Percentiles rank a stretch among this genome's conserved stretches.
Conservation (phyloP, 1,140 invertebrate species). For the Drosophila trapezifrons region DNA sequence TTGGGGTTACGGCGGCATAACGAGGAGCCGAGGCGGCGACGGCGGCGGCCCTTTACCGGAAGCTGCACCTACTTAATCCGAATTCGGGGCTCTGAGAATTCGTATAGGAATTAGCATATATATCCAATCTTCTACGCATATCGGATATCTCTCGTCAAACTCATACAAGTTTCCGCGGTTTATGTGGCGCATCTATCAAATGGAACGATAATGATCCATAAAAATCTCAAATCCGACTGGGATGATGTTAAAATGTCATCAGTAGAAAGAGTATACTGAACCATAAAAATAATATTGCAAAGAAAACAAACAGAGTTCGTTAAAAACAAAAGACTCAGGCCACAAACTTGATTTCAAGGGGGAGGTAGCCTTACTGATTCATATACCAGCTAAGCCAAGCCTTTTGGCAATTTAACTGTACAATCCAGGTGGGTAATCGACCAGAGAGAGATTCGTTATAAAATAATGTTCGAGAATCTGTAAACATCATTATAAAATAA, state of each 20-base stretch:
- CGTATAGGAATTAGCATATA: constrained; percentile 6
- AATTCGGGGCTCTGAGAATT: constrained; percentile 17
- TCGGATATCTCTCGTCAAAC: constrained; percentile 20
- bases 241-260: constrained; percentile 24
- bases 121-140: constrained; percentile 25
- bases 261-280: not conserved
- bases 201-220: constrained; percentile 20
- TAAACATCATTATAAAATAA: not conserved
- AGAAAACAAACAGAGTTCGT: constrained; percentile 11
- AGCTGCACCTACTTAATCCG: constrained; percentile 34
- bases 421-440: constrained; percentile 13
- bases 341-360: constrained; percentile 57
- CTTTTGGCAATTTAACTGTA: not conserved
- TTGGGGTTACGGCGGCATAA: constrained; percentile 31
- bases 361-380: not conserved
- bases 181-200: constrained; percentile 24
- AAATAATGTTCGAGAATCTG: not conserved
- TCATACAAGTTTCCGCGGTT: constrained; percentile 10
- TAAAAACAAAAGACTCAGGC: constrained; percentile 47
- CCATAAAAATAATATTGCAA: constrained; percentile 26
- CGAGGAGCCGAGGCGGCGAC: constrained; percentile 8
- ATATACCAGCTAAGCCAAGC: not conserved
- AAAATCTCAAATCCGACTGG: constrained; percentile 10
- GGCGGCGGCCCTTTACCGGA: constrained; percentile 25
- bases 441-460: not conserved